Evolutionary conservation across 2,113 vertebrate genomes (phyloP).

Genomic region (Epinephelus cyanopodus): DNA sequence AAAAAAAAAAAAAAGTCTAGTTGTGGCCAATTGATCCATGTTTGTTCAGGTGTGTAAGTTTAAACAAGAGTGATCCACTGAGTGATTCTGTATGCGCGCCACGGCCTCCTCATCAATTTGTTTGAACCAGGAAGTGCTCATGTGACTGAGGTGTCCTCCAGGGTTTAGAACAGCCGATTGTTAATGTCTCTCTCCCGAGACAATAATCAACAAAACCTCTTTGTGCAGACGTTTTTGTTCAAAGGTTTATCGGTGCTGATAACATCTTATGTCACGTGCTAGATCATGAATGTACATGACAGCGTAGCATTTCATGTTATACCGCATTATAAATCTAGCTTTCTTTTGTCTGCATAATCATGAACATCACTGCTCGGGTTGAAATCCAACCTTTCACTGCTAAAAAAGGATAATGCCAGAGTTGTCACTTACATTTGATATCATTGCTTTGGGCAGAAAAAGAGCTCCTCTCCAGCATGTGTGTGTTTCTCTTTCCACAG

Average conservation of each 20-base stretch:
- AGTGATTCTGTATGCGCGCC: conserved; percentile 6
- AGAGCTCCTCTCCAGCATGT: conserved; percentile 40
- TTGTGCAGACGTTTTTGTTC: not conserved
- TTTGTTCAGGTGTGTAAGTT: conserved; percentile 30
- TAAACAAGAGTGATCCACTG: conserved; percentile 2
- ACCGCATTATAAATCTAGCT: conserved; percentile 17
- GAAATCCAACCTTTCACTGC: conserved; percentile 74
- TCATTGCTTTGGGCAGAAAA: conserved; percentile 58
- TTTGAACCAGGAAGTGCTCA: conserved; percentile 20
- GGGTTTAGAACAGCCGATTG: not conserved
- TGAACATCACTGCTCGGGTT: conserved; percentile 48
- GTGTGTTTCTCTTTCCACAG: conserved; percentile 47
- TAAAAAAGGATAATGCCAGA: conserved; percentile 72
- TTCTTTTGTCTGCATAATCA: conserved; percentile 55
- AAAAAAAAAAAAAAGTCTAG: not conserved
- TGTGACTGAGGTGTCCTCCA: conserved; percentile 33
- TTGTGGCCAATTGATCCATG: not conserved
- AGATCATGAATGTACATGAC: conserved; percentile 51
- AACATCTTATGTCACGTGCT: not conserved
- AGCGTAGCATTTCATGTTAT: conserved; percentile 56
- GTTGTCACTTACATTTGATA: conserved; percentile 73
- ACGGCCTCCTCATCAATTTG: conserved; percentile 22
- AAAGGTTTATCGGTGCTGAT: conserved; percentile 27
- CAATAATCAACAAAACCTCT: conserved; percentile 15
- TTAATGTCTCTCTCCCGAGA: conserved; percentile 16